Conservation (phyloP, 53 echinoderm and acorn worm genomes). For the Stichopus horrens region DNA sequence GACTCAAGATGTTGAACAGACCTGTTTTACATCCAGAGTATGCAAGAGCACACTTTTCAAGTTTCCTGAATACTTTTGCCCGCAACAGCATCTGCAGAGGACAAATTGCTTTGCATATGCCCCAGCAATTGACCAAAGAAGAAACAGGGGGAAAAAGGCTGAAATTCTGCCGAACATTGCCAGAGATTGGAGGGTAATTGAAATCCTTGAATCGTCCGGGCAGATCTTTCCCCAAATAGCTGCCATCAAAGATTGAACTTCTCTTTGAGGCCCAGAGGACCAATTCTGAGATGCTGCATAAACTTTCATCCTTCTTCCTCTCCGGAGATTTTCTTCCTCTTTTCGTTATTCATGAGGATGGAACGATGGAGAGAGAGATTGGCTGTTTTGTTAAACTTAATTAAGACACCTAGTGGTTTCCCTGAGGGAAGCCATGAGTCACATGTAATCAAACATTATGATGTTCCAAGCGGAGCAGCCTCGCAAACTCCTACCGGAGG, state of each 20-base stretch:
- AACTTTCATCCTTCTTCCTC: neutral
- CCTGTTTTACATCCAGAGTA: too few relatives aligned
- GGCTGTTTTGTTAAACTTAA: conserved; percentile 29
- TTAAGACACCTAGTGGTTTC: conserved; percentile 19
- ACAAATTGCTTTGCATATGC: too few relatives aligned
- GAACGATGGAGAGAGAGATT: neutral
- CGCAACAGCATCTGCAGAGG: too few relatives aligned
- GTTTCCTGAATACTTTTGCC: too few relatives aligned
- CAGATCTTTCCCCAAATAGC: neutral
- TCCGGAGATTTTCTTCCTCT: neutral
- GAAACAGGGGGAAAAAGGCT: too few relatives aligned
- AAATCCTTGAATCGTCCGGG: neutral
- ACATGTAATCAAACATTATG: conserved; percentile 32
- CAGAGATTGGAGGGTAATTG: neutral
- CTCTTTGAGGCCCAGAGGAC: neutral
- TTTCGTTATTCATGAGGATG: neutral
- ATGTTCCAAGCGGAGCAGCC: neutral
- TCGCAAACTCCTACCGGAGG: too few relatives aligned
- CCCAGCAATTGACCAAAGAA: too few relatives aligned
- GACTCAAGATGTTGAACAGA: too few relatives aligned
- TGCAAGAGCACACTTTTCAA: too few relatives aligned
- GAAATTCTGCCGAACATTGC: too few relatives aligned
- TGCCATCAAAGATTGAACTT: neutral
- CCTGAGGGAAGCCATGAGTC: conserved; percentile 16
- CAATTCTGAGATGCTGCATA: too few relatives aligned